A percentile compares a stretch with the other conserved stretches of the same genome.
Evolutionary conservation across 2,888 invertebrate species (phyloP).

Genomic region (Seira ritae): DNA sequence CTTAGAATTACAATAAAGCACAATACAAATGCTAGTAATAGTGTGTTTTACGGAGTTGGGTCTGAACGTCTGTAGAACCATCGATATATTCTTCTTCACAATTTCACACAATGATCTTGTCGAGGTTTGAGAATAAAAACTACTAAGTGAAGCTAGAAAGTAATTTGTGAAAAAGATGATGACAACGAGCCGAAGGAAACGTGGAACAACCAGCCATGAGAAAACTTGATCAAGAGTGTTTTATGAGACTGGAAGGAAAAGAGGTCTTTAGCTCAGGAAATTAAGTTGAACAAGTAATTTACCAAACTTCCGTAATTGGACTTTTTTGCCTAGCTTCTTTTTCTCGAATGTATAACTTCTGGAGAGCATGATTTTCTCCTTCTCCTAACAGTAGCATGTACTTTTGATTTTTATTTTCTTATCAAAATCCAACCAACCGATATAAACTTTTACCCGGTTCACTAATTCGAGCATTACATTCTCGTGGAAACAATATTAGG

Average conservation of each 20-base stretch:
- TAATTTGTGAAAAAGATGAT: too few species aligned
- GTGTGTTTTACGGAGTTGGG: too few species aligned
- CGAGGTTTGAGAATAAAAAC: too few species aligned
- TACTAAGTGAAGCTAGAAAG: too few species aligned
- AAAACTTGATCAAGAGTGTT: slow-evolving; percentile 52
- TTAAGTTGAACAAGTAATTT: slow-evolving; percentile 65
- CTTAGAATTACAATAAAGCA: too few species aligned
- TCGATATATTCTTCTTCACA: too few species aligned
- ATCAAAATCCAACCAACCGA: neutral
- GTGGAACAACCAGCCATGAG: neutral
- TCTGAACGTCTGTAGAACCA: too few species aligned
- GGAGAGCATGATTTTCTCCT: neutral
- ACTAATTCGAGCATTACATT: too few species aligned
- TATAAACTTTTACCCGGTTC: slow-evolving; percentile 28
- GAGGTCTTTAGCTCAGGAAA: slow-evolving; percentile 57
- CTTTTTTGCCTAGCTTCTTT: slow-evolving; percentile 22
- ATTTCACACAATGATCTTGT: too few species aligned
- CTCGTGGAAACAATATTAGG: too few species aligned
- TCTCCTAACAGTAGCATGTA: neutral
- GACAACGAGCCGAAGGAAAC: too few species aligned
- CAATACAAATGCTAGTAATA: too few species aligned
- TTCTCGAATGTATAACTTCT: neutral
- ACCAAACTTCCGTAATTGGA: slow-evolving; percentile 59
- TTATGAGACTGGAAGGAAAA: slow-evolving; percentile 42
- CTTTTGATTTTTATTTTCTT: slow-evolving; percentile 32